Evolutionary conservation across 2,113 vertebrate species (phyloP).

Genomic region (Brachirus orientalis): DNA sequence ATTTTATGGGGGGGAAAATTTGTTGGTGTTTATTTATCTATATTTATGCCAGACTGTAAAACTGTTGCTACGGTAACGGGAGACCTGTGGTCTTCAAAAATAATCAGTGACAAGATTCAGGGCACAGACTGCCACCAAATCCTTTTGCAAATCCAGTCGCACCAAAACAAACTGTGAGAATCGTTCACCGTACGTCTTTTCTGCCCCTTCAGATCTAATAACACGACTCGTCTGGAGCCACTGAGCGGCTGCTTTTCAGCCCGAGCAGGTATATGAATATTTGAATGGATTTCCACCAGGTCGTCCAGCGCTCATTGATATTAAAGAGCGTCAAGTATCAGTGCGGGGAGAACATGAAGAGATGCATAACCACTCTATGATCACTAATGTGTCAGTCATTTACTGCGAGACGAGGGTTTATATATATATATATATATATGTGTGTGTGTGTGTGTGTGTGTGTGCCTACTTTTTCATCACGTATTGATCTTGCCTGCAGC

Average conservation of each 20-base stretch:
- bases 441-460: neutral
- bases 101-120: neutral
- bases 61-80: no score
- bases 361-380: slow-evolving; percentile 16
- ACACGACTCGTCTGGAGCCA: no score
- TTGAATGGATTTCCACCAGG: slow-evolving; percentile 34
- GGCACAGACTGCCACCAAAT: neutral
- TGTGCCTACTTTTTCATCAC: slow-evolving; percentile 21
- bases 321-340: slow-evolving; percentile 30
- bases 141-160: slow-evolving; percentile 7
- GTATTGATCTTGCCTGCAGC: slow-evolving; percentile 54
- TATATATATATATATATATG: no score
- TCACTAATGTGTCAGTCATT: slow-evolving; percentile 24
- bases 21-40: no score
- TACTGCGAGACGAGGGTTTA: neutral
- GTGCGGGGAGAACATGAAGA: neutral
- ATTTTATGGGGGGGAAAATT: no score
- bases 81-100: no score
- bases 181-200: slow-evolving; percentile 9
- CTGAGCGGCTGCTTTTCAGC: neutral
- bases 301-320: slow-evolving; percentile 4
- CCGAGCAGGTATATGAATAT: slow-evolving; percentile 32
- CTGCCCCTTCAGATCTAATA: neutral
- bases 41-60: no score
- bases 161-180: slow-evolving; percentile 16